A percentile compares a stretch with the other conserved stretches of the same genome.
These are phyloP conservation scores for Acanthiza pusilla DNA, from an alignment of 2,797 vertebrate genomes.

Conservation along the genomic window DNA sequence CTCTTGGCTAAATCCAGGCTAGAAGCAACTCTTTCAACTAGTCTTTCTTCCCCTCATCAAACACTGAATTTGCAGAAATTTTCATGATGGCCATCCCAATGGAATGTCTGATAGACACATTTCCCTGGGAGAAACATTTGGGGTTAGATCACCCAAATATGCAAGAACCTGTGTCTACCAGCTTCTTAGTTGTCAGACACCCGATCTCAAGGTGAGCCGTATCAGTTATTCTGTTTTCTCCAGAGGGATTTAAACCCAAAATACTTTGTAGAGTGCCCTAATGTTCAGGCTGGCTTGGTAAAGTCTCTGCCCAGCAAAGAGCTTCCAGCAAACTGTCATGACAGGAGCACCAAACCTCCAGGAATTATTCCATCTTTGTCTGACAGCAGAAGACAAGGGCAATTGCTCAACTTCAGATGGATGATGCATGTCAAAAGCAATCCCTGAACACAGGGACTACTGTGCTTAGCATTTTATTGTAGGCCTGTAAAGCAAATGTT, in stretches of 20 bases:
- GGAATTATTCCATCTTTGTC: neutral
- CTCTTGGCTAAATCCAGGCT: rapidly evolving
- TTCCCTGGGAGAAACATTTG: neutral
- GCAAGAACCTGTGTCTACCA: neutral
- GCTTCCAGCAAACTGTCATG: neutral
- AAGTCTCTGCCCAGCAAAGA: neutral
- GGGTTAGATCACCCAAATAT: neutral
- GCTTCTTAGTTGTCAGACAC: neutral
- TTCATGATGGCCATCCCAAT: neutral
- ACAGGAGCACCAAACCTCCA: neutral
- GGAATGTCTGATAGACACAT: neutral
- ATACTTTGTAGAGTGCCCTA: neutral
- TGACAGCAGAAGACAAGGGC: neutral
- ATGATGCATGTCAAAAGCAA: neutral
- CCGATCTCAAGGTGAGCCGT: neutral
- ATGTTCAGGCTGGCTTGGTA: neutral
- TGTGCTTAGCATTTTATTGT: neutral
- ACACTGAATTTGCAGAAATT: neutral
- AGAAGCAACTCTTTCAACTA: neutral
- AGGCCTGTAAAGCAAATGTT: neutral
- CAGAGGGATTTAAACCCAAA: neutral
- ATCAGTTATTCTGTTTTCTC: neutral
- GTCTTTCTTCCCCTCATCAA: neutral
- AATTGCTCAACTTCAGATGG: neutral
- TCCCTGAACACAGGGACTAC: neutral